These are phyloP conservation scores for Mythimna impura DNA, from an alignment of 2,888 invertebrate species.

Conservation along the genomic window DNA sequence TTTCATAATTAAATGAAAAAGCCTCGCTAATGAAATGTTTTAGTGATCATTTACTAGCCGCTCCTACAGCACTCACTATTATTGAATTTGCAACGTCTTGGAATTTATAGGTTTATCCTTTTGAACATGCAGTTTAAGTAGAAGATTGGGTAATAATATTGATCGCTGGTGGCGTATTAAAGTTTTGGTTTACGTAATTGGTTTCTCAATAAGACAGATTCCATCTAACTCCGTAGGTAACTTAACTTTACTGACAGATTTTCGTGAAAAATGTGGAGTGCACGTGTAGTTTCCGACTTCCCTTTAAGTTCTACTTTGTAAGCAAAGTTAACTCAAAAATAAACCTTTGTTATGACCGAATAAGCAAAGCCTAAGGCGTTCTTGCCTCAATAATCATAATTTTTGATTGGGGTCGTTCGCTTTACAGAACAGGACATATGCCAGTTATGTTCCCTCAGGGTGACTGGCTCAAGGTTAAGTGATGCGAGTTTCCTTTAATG, in stretches of 20 bases:
- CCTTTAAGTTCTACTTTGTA: conserved; percentile 9
- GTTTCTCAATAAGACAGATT: background rate
- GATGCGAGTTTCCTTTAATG: conserved; percentile 16
- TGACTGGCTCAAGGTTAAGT: conserved; percentile 14
- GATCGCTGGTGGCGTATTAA: background rate
- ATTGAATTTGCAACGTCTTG: conserved; percentile 54
- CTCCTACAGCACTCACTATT: conserved; percentile 56
- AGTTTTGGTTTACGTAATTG: background rate
- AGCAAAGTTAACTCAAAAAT: conserved; percentile 9
- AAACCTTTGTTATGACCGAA: conserved; percentile 13
- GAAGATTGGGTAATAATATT: background rate
- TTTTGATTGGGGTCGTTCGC: conserved; percentile 15
- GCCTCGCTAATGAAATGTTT: conserved; percentile 58
- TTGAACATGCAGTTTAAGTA: background rate
- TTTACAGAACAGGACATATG: conserved; percentile 21
- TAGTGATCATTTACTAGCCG: conserved; percentile 53
- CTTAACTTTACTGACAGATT: background rate
- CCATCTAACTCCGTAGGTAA: background rate
- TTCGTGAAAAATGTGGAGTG: background rate
- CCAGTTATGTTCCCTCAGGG: conserved; percentile 9
- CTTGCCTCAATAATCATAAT: conserved; percentile 12
- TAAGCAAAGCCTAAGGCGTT: conserved; percentile 13
- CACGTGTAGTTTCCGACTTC: background rate
- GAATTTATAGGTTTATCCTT: conserved; percentile 23
- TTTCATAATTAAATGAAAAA: conserved; percentile 55